Percentiles rank a stretch among this genome's conserved stretches.
Evolutionary conservation across 2,888 invertebrate genomes (phyloP).

Genomic region (Rotaria socialis): DNA sequence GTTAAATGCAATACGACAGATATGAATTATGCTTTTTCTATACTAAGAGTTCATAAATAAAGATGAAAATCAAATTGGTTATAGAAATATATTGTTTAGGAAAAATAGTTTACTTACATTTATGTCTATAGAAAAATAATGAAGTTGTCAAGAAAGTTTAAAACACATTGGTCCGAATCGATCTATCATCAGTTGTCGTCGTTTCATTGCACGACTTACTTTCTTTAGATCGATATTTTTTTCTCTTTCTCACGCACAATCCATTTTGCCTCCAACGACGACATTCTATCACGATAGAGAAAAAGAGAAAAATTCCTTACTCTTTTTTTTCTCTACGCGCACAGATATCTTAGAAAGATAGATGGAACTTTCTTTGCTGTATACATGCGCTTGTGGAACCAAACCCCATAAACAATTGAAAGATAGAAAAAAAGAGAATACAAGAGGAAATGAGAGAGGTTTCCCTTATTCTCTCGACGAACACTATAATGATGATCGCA

Average conservation of each 20-base stretch:
- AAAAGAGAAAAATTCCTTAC: background rate
- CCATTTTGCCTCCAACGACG: background rate
- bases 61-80: no score
- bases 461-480: conserved; percentile 1
- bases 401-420: conserved; percentile 23
- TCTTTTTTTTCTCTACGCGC: background rate
- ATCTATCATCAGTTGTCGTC: background rate
- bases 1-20: no score
- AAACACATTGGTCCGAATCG: background rate
- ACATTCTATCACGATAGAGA: conserved; percentile 14
- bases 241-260: conserved; percentile 16
- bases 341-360: conserved; percentile 8
- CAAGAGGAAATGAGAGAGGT: conserved; percentile 10
- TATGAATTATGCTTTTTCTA: no score
- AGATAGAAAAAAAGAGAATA: background rate
- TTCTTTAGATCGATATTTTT: conserved; percentile 11
- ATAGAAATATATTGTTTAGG: background rate
- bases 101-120: background rate
- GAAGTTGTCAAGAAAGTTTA: background rate
- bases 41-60: no score
- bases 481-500: conserved; percentile 18
- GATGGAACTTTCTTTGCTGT: background rate
- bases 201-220: conserved; percentile 11
- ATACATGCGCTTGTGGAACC: conserved; percentile 8
- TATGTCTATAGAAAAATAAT: background rate